Evolutionary conservation across 1,140 invertebrate species (phyloP).

Genomic region (Lucilia sericata): DNA sequence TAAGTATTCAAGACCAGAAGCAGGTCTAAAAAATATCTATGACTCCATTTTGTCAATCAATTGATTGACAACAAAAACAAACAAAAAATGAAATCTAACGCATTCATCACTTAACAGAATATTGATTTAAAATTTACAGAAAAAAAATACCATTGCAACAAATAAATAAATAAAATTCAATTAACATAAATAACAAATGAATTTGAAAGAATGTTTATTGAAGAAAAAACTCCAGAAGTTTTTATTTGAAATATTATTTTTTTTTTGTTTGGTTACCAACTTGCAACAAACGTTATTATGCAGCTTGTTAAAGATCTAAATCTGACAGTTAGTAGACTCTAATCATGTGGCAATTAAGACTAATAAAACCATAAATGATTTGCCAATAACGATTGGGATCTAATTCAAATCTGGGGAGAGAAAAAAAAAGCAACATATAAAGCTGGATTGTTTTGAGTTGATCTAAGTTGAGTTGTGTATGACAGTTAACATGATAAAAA

Average conservation of each 20-base stretch:
- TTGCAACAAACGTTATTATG: not conserved
- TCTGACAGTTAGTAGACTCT: constrained; percentile 40
- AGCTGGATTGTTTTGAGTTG: not conserved
- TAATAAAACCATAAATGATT: constrained; percentile 40
- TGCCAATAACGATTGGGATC: constrained; percentile 16
- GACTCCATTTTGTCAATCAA: constrained; percentile 29
- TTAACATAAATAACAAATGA: constrained; percentile 39
- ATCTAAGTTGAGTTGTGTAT: not conserved
- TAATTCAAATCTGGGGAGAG: not conserved
- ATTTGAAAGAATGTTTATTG: not conserved
- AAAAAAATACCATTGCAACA: not conserved
- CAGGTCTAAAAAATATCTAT: not conserved
- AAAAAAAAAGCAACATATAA: not conserved
- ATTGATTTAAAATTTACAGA: constrained; percentile 9
- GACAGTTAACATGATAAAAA: constrained; percentile 21
- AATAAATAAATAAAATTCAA: constrained; percentile 5
- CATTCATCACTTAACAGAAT: not conserved
- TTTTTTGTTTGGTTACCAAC: not conserved
- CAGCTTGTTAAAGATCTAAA: constrained; percentile 12
- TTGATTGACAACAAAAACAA: not conserved
- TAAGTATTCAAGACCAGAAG: not conserved
- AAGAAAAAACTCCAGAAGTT: not conserved
- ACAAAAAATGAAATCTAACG: too few relatives aligned
- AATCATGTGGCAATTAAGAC: constrained; percentile 38
- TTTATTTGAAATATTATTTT: not conserved